Conservation (phyloP, 1,140 invertebrate species). For the Drosophila sproati region DNA sequence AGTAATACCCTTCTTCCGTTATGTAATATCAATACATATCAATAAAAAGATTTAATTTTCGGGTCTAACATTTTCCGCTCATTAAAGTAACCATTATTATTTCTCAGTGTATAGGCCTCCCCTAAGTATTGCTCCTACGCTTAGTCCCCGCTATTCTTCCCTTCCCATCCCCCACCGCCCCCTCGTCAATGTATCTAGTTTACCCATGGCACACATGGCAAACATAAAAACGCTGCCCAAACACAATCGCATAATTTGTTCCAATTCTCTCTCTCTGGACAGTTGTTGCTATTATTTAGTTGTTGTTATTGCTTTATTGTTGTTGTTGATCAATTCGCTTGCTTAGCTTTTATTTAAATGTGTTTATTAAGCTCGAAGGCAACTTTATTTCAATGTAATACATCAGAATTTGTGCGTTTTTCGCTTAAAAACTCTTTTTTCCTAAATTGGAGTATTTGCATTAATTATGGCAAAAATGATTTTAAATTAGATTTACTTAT, state of each 20-base stretch:
- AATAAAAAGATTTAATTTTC: too few relatives aligned
- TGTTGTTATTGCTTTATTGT: slow-evolving; percentile 16
- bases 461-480: not conserved
- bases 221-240: slow-evolving; percentile 26
- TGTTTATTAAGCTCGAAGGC: slow-evolving; percentile 73
- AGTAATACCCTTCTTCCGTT: too few relatives aligned
- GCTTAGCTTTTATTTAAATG: slow-evolving; percentile 73
- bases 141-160: too few relatives aligned
- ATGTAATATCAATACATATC: too few relatives aligned
- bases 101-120: not conserved
- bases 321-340: slow-evolving; percentile 76
- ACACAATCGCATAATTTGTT: slow-evolving; percentile 61
- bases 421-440: not conserved
- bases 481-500: not conserved
- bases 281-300: slow-evolving; percentile 26
- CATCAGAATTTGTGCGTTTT: slow-evolving; percentile 4
- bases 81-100: too few relatives aligned
- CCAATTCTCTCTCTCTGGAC: slow-evolving; percentile 43
- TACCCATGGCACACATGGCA: slow-evolving; percentile 28
- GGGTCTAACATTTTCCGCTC: too few relatives aligned
- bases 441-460: not conserved
- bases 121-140: not conserved
- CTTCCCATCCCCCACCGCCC: not conserved
- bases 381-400: slow-evolving; percentile 40
- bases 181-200: slow-evolving; percentile 33